phyloP scores from a whole-genome alignment of 1,140 invertebrate genomes.

The Drosophila arizonae region DNA sequence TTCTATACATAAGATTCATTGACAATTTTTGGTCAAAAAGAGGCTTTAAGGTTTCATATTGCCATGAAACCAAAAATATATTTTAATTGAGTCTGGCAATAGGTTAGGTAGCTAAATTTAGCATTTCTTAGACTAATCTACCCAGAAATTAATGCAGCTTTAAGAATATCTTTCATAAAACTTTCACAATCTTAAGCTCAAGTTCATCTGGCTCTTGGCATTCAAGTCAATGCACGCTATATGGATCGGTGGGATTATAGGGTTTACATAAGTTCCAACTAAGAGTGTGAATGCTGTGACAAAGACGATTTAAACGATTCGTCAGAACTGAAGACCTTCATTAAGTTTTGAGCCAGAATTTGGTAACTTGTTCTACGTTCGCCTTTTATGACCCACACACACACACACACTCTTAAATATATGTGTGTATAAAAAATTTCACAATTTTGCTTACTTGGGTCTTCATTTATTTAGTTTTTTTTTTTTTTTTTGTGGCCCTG shows the following conservation, averaged over 20 bases:
- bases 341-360: slow-evolving; percentile 73
- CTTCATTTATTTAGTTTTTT: slow-evolving; percentile 26
- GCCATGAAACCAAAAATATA: too few species aligned
- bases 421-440: slow-evolving; percentile 48
- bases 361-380: slow-evolving; percentile 72
- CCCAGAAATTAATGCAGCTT: too few species aligned
- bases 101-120: too few species aligned
- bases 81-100: too few species aligned
- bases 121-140: too few species aligned
- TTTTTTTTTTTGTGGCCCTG: slow-evolving; percentile 10
- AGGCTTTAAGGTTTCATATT: too few species aligned
- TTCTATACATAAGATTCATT: too few species aligned
- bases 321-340: slow-evolving; percentile 62
- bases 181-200: too few species aligned
- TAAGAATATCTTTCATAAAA: too few species aligned
- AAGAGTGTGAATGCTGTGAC: slow-evolving; percentile 5
- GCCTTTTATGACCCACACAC: slow-evolving; percentile 69
- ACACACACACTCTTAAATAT: slow-evolving; percentile 21
- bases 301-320: slow-evolving; percentile 49
- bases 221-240: slow-evolving; percentile 62
- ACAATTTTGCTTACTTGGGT: slow-evolving; percentile 38
- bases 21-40: too few species aligned
- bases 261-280: slow-evolving; percentile 50
- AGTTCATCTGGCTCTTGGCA: background rate
- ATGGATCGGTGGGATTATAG: slow-evolving; percentile 27